Evolutionary conservation across 2,113 vertebrate genomes (phyloP), one percentile per base, ranked within the genome.

Genomic region (Dasyprocta punctata): DNA sequence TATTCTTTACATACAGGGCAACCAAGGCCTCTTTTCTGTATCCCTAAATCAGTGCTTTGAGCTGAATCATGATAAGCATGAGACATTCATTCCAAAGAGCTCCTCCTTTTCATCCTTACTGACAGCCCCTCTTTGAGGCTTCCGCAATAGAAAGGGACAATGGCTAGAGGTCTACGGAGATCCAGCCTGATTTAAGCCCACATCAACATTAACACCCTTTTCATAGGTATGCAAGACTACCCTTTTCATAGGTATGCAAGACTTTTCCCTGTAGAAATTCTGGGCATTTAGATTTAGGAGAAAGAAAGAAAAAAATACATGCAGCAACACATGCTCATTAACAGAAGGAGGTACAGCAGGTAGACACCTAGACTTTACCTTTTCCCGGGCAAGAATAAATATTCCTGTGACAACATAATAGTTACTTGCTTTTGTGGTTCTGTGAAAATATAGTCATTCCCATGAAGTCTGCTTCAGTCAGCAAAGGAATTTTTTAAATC

Each of bases 291-390:
- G 20, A n/a, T 54, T 0, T 30, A 77, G 41, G 38, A 7, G 86
- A 73, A n/a, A 13, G 47, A 20, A 16, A 16, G 13, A 20, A 56
- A 86, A 77, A 10, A 54, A 61, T 26, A 16, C 60, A 28, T 33
- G 47, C 36, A 28, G 60, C 47, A 12, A 0, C 20, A 10, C 16
- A 67, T 60, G 13, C n/a, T 71, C n/a, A 41, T 0, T 0, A 38
- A 36, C 86, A 60, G 9, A 0, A 17, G 3, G 30, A n/a, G 28
- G 28, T 33, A 7, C 7, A 33, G 47, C 80, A 93, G 56, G 47
- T 60, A 1, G 22, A 41, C n/a, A 2, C 41, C 60, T n/a, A 28
- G 10, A 67, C 19, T 47, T 86, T 47, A 69, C 41, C 49, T 77
- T 87, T 94, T 86, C 67, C 65, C 54, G 52, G 47, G 13, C 30